Evolutionary conservation across 2,113 vertebrate genomes (phyloP).

Genomic region (Malurus alboscapulatus): DNA sequence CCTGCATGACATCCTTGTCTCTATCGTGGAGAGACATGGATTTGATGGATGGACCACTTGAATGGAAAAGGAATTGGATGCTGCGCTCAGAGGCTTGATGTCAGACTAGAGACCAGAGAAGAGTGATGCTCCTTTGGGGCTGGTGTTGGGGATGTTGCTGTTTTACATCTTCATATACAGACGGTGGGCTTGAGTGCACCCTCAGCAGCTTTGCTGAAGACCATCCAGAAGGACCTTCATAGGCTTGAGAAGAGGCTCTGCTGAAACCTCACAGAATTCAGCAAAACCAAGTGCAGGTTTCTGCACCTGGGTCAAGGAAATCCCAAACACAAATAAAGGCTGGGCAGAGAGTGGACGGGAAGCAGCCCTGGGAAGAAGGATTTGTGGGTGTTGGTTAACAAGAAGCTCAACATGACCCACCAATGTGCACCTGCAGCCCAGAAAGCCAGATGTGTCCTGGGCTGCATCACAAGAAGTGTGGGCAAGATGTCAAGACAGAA

Average conservation of each 20-base stretch:
- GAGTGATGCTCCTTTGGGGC: not conserved
- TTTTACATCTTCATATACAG: not conserved
- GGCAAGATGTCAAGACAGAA: not conserved
- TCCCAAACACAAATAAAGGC: not conserved
- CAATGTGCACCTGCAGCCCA: not conserved
- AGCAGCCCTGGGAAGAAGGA: not conserved
- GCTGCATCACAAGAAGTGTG: not conserved
- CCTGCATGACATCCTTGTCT: not conserved
- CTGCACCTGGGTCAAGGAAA: not conserved
- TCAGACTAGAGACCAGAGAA: not conserved
- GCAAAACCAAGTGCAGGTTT: not conserved
- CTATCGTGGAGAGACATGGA: not conserved
- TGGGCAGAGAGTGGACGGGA: not conserved
- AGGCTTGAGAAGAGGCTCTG: not conserved
- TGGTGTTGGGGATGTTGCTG: accelerated
- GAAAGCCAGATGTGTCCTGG: not conserved
- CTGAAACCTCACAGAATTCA: not conserved
- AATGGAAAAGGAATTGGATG: not conserved
- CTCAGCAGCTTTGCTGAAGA: not conserved
- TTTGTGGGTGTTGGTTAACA: not conserved
- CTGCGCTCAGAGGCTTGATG: not conserved
- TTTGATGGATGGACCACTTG: not conserved
- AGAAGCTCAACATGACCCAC: not conserved
- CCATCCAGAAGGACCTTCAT: not conserved
- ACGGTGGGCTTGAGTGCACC: not conserved